A percentile compares a stretch with the other conserved stretches of the same genome.
Evolutionary conservation across 2,113 vertebrate genomes (phyloP).

Genomic region (Ranitomeya imitator): DNA sequence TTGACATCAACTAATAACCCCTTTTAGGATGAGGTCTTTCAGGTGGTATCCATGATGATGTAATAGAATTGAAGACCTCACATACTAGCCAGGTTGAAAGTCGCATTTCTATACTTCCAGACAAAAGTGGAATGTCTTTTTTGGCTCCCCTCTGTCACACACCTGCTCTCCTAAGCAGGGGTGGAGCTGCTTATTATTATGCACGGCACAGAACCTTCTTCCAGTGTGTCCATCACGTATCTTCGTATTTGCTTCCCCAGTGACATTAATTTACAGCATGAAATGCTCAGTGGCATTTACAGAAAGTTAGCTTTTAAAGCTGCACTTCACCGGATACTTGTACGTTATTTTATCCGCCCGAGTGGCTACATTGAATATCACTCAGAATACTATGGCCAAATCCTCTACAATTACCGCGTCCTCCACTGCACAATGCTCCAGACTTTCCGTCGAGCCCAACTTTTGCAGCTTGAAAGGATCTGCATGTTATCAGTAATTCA

Average conservation of each 20-base stretch:
- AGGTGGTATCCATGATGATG: no score
- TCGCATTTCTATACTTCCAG: no score
- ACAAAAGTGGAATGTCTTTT: background rate
- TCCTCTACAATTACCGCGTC: conserved; percentile 14
- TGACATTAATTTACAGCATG: background rate
- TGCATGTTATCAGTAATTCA: conserved; percentile 45
- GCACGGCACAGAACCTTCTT: background rate
- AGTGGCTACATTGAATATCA: background rate
- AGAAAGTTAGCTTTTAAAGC: background rate
- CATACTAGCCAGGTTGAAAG: no score
- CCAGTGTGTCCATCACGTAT: background rate
- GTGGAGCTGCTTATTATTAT: background rate
- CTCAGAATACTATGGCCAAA: background rate
- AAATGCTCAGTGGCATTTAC: background rate
- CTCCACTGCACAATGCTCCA: background rate
- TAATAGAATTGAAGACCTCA: no score
- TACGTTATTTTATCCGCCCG: conserved; percentile 1
- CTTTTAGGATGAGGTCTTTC: no score
- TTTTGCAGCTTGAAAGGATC: conserved; percentile 32
- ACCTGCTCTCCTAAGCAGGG: background rate
- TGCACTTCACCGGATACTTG: background rate
- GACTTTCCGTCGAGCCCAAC: background rate
- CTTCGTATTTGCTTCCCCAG: background rate
- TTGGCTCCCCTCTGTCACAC: background rate
- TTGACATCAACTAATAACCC: no score